phyloP scores from a whole-genome alignment of 2,797 vertebrate species.

The Limnodromus scolopaceus region DNA sequence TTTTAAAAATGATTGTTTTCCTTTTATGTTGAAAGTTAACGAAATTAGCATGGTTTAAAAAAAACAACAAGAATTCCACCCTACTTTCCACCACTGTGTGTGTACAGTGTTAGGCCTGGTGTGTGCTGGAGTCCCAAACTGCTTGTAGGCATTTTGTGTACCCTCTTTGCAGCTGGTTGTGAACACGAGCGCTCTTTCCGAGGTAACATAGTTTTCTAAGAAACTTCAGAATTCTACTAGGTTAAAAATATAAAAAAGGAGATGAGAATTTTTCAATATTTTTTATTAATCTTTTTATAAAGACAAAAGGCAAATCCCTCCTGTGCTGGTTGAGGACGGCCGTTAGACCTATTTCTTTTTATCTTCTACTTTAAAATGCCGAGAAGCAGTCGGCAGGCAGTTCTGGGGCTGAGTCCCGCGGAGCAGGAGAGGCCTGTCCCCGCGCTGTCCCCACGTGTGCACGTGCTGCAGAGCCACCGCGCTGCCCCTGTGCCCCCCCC shows the following conservation, averaged over 20 bases:
- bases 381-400: slow-evolving; percentile 4
- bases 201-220: slow-evolving; percentile 78
- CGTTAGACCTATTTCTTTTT: slow-evolving; percentile 43
- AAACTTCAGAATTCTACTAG: slow-evolving; percentile 74
- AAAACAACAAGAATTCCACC: neutral
- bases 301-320: slow-evolving; percentile 63
- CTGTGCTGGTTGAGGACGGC: slow-evolving; percentile 58
- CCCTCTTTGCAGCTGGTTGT: slow-evolving; percentile 64
- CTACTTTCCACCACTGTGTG: neutral
- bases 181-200: slow-evolving; percentile 71
- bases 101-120: slow-evolving; percentile 66
- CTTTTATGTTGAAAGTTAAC: slow-evolving; percentile 62
- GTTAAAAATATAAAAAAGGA: slow-evolving; percentile 76
- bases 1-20: slow-evolving; percentile 61
- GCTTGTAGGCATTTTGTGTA: slow-evolving; percentile 67
- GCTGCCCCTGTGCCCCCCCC: neutral
- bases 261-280: slow-evolving; percentile 81
- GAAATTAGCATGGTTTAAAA: slow-evolving; percentile 55
- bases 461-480: slow-evolving; percentile 12
- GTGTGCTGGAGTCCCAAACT: slow-evolving; percentile 63
- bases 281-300: slow-evolving; percentile 86
- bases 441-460: slow-evolving; percentile 7
- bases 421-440: slow-evolving; percentile 44
- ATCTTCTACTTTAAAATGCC: slow-evolving; percentile 48
- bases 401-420: neutral